These are phyloP conservation scores for Drosophila cardini DNA, from an alignment of 1,140 invertebrate species.

Conservation along the genomic window DNA sequence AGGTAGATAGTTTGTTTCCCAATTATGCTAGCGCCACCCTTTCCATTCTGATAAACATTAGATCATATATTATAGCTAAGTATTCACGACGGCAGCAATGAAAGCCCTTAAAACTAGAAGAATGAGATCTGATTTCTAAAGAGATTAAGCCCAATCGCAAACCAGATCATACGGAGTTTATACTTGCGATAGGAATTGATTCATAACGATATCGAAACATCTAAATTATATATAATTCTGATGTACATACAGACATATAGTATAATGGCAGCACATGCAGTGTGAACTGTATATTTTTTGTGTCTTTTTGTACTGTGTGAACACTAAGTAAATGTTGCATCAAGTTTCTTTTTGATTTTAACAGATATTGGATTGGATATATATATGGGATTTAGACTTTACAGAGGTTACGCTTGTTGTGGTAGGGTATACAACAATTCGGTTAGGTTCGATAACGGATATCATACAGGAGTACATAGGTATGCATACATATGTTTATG, in stretches of 20 bases:
- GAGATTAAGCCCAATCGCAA: constrained; percentile 31
- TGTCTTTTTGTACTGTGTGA: constrained; percentile 27
- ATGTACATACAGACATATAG: constrained; percentile 38
- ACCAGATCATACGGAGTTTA: constrained; percentile 50
- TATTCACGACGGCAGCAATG: constrained; percentile 28
- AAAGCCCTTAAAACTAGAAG: constrained; percentile 30
- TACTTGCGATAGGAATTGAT: constrained; percentile 45
- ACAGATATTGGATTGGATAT: constrained; percentile 43
- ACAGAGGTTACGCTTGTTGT: constrained; percentile 60
- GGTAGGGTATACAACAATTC: constrained; percentile 70
- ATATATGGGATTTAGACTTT: constrained; percentile 49
- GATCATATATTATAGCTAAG: background rate
- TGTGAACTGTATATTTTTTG: constrained; percentile 37
- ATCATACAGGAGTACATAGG: constrained; percentile 31
- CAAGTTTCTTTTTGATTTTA: constrained; percentile 4
- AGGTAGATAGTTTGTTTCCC: background rate
- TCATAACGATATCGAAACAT: constrained; percentile 26
- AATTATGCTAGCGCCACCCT: constrained; percentile 38
- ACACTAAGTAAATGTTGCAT: constrained; percentile 29
- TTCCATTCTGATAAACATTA: constrained; percentile 42
- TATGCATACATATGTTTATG: constrained; percentile 3
- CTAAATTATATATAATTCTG: constrained; percentile 17
- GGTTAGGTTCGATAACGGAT: constrained; percentile 50
- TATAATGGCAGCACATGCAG: constrained; percentile 64
- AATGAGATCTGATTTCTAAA: constrained; percentile 26